phyloP scores from a whole-genome alignment of 2,797 vertebrate genomes.

The Hipposideros larvatus region DNA sequence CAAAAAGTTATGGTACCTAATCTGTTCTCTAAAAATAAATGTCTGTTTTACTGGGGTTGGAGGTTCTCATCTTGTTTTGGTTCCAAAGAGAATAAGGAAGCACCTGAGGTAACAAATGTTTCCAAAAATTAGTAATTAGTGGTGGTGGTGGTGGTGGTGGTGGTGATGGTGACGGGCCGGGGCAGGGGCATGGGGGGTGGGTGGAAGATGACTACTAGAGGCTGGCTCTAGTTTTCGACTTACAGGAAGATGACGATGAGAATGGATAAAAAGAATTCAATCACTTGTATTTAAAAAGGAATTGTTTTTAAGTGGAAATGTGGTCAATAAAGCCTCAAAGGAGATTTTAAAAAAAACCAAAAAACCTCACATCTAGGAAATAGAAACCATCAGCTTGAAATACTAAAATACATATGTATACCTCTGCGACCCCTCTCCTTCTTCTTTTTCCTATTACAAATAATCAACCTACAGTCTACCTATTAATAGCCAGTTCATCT shows the following conservation, averaged over 20 bases:
- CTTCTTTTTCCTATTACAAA: constrained; percentile 18
- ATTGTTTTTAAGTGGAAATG: background rate
- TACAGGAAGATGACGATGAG: background rate
- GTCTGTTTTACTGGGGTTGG: background rate
- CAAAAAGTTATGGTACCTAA: constrained; percentile 22
- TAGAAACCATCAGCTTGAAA: constrained; percentile 34
- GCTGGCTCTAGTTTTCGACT: constrained; percentile 21
- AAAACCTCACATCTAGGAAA: background rate
- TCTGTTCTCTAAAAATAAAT: constrained; percentile 54
- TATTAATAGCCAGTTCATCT: background rate
- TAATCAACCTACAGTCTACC: background rate
- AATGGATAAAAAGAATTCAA: background rate
- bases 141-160: background rate
- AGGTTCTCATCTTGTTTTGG: background rate
- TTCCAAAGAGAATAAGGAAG: background rate
- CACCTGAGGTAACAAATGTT: constrained; percentile 38
- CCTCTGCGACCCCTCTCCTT: background rate
- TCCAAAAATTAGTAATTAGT: background rate
- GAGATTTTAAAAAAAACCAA: background rate
- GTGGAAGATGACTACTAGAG: background rate
- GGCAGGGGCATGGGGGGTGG: too few relatives aligned
- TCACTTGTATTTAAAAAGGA: background rate
- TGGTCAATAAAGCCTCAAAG: background rate
- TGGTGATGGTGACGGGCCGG: background rate
- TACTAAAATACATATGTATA: background rate